Evolutionary conservation across 2,113 vertebrate genomes (phyloP), one percentile per base, ranked within the genome.

Genomic region (Anarhynchus alexandrinus): DNA sequence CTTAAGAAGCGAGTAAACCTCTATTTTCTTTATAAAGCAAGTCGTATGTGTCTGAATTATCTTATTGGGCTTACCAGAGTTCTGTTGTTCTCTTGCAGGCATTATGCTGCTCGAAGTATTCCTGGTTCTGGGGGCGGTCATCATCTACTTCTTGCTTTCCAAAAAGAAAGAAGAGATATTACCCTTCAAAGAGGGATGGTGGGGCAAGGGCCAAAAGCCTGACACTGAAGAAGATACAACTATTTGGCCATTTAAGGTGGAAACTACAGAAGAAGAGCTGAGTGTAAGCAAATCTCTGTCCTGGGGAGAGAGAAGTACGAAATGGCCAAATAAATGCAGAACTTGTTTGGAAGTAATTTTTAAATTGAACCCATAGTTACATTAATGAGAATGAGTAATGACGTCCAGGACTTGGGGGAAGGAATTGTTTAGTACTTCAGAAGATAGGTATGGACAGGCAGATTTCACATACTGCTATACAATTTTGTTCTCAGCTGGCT

Each of bases 191-290:
- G 96, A 98, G 47, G 98, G 98, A 22, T 98, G 98, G 98, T 98
- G 98, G 98, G 98, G 98, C 11, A 94, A 91, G 5, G 98, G 98
- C 8, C 51, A 85, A 9, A 97, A 96, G 72, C 95, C 96, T 64
- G 43, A 87, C 1, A 18, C 49, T 21, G 69, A 45, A 38, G 98
- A 98, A 59, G 98, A 98, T 20, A 70, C 91, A 82, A 94, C 89
- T 47, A 66, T 98, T 69, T 29, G 47, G 25, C 97, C 98, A 3
- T 98, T 98, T 91, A 98, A 97, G 67, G 97, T 98, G 80, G 98
- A 98, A 90, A 97, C 97, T 1, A 97, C 97, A 5, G 98, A 98
- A 10, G 97, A 98, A 65, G 98, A 98, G 83, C 97, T 98, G 83
- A 96, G 97, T 0, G 98, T 98, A 97, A 97, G 97, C 42, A 70